phyloP scores from a whole-genome alignment of 2,888 invertebrate genomes.

The Pherbina coryleti region DNA sequence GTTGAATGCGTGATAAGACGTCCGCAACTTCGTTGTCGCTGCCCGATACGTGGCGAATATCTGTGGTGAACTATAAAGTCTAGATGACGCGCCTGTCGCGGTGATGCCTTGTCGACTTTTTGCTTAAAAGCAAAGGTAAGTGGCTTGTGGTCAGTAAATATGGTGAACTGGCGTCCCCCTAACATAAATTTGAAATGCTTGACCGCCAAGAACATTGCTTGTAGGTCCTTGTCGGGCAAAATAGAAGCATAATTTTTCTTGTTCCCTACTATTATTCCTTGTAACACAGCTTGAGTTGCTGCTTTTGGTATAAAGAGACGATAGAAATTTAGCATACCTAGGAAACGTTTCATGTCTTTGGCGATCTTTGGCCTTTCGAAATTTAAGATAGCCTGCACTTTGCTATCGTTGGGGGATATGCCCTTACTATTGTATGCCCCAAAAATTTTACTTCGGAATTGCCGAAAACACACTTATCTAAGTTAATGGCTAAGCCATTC shows the following conservation, averaged over 20 bases:
- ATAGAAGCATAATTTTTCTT: conserved; percentile 44
- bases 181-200: conserved; percentile 56
- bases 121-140: conserved; percentile 55
- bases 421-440: background rate
- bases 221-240: conserved; percentile 59
- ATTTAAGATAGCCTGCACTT: background rate
- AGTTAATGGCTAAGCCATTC: background rate
- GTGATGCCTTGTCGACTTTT: no score
- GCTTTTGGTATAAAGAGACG: background rate
- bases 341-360: background rate
- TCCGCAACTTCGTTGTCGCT: conserved; percentile 30
- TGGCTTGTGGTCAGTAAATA: conserved; percentile 48
- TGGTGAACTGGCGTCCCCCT: conserved; percentile 33
- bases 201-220: conserved; percentile 61
- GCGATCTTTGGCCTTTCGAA: background rate
- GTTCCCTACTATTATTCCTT: background rate
- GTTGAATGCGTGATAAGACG: conserved; percentile 26
- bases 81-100: no score
- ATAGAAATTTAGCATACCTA: background rate
- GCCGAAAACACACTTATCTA: background rate
- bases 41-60: conserved; percentile 11
- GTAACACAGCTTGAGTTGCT: background rate
- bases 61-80: conserved; percentile 15
- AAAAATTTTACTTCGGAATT: background rate
- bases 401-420: background rate